A percentile compares a stretch with the other conserved stretches of the same genome.
Conservation (phyloP, 2,888 invertebrate species). For the Antitype chi region DNA sequence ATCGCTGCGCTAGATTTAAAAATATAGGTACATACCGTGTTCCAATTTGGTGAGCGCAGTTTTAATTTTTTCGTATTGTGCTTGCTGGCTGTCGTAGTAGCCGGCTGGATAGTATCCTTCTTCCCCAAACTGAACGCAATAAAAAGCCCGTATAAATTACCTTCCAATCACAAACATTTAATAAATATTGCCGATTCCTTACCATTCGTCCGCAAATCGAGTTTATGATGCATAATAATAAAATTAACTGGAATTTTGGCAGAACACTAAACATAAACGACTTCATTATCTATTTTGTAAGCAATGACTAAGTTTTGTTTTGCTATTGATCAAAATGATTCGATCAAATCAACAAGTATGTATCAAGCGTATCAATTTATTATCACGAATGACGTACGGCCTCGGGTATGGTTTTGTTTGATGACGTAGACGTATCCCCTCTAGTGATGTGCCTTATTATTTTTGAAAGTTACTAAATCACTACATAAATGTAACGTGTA, state of each 20-base stretch:
- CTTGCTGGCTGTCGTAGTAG: constrained; percentile 71
- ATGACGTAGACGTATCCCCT: constrained; percentile 59
- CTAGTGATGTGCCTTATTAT: constrained; percentile 42
- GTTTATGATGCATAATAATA: constrained; percentile 69
- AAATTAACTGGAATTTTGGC: constrained; percentile 64
- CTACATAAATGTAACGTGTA: neutral
- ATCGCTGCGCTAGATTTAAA: constrained; percentile 10
- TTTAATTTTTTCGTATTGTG: constrained; percentile 73
- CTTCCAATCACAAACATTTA: neutral
- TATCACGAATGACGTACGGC: constrained; percentile 66
- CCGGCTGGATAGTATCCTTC: constrained; percentile 77
- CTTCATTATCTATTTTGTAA: constrained; percentile 68
- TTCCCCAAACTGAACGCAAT: constrained; percentile 75
- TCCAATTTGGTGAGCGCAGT: constrained; percentile 78
- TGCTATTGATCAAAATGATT: constrained; percentile 64
- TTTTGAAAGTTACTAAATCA: constrained; percentile 42
- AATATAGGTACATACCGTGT: constrained; percentile 75
- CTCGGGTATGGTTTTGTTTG: constrained; percentile 46
- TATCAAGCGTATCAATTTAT: constrained; percentile 68
- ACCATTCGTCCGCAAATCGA: constrained; percentile 77
- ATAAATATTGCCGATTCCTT: constrained; percentile 62
- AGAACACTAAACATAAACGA: constrained; percentile 54
- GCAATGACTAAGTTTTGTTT: constrained; percentile 50
- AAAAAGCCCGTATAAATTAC: constrained; percentile 34
- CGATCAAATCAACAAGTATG: constrained; percentile 74